Evolutionary conservation across 2,888 invertebrate genomes (phyloP).

Genomic region (Congeria kusceri): DNA sequence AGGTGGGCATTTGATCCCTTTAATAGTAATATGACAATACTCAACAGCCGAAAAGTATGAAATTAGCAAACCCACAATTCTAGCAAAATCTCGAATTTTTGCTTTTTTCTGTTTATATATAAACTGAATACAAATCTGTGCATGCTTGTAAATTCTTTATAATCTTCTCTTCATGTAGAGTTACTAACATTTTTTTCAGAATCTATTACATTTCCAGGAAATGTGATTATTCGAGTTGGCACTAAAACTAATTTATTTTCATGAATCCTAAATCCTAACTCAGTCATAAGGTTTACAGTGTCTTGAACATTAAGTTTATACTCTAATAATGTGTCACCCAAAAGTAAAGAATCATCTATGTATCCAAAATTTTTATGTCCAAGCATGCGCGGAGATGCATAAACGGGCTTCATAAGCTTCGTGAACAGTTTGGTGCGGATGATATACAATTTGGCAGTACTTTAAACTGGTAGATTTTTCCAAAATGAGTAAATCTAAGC

Average conservation of each 20-base stretch:
- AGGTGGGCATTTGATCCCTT: slow-evolving; percentile 3
- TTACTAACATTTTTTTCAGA: slow-evolving; percentile 1
- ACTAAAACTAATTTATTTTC: slow-evolving; percentile 12
- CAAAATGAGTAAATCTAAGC: slow-evolving; percentile 53
- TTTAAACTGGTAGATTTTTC: slow-evolving; percentile 55
- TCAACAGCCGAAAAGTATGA: slow-evolving; percentile 32
- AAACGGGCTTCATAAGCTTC: slow-evolving; percentile 62
- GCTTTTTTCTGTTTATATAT: slow-evolving; percentile 2
- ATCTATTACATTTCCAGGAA: slow-evolving; percentile 24
- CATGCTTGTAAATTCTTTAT: slow-evolving; percentile 22
- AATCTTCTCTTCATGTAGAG: slow-evolving; percentile 8
- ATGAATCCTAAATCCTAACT: slow-evolving; percentile 19
- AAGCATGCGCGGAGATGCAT: slow-evolving; percentile 41
- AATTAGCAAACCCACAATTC: slow-evolving; percentile 18
- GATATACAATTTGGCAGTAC: slow-evolving; percentile 56
- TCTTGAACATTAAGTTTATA: slow-evolving; percentile 15
- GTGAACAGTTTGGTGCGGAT: slow-evolving; percentile 57
- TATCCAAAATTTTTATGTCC: slow-evolving; percentile 52
- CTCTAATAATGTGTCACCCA: slow-evolving; percentile 4
- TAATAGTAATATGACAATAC: slow-evolving; percentile 14
- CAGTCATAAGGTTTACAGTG: slow-evolving; percentile 7
- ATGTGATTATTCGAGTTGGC: slow-evolving; percentile 32
- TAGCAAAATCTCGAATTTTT: slow-evolving; percentile 18
- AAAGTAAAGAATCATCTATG: slow-evolving; percentile 55
- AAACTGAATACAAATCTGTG: background rate